These are phyloP conservation scores for Megamerina dolium DNA, from an alignment of 2,888 invertebrate genomes.

Conservation along the genomic window DNA sequence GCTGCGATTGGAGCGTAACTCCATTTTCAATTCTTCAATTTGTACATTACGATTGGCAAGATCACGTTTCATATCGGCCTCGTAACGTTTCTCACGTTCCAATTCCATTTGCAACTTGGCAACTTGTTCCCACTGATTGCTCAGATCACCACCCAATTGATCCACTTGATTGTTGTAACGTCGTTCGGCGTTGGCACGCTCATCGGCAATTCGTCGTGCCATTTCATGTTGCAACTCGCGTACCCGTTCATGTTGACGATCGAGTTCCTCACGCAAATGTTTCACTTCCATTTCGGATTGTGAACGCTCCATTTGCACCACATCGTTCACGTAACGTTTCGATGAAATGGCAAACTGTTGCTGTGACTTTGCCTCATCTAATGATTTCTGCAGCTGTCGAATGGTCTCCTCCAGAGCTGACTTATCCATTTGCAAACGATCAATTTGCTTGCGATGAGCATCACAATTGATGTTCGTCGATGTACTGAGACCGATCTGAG, in stretches of 20 bases:
- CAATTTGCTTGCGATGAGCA: constrained; percentile 63
- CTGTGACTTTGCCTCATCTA: constrained; percentile 58
- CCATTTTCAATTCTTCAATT: constrained; percentile 74
- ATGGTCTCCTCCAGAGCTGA: constrained; percentile 62
- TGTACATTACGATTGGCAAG: constrained; percentile 67
- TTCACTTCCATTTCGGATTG: constrained; percentile 71
- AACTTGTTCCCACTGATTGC: constrained; percentile 73
- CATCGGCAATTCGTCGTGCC: constrained; percentile 63
- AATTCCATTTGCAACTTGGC: constrained; percentile 71
- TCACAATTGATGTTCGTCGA: constrained; percentile 50
- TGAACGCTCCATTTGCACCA: constrained; percentile 71
- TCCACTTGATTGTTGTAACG: constrained; percentile 71
- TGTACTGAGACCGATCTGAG: constrained; percentile 20
- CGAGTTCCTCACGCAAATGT: constrained; percentile 69
- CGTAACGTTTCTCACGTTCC: constrained; percentile 72
- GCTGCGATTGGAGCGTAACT: constrained; percentile 64
- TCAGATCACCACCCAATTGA: constrained; percentile 71
- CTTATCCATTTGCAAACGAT: constrained; percentile 66
- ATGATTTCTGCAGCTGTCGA: constrained; percentile 59
- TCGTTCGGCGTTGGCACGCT: constrained; percentile 66
- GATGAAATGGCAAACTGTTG: constrained; percentile 38
- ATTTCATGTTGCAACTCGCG: constrained; percentile 73
- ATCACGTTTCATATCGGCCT: constrained; percentile 70
- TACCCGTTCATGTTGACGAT: constrained; percentile 68
- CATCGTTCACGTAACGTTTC: constrained; percentile 66